A percentile compares a stretch with the other conserved stretches of the same genome.
Evolutionary conservation across 1,140 invertebrate genomes (phyloP).

Genomic region (Agraylea sexmaculata): DNA sequence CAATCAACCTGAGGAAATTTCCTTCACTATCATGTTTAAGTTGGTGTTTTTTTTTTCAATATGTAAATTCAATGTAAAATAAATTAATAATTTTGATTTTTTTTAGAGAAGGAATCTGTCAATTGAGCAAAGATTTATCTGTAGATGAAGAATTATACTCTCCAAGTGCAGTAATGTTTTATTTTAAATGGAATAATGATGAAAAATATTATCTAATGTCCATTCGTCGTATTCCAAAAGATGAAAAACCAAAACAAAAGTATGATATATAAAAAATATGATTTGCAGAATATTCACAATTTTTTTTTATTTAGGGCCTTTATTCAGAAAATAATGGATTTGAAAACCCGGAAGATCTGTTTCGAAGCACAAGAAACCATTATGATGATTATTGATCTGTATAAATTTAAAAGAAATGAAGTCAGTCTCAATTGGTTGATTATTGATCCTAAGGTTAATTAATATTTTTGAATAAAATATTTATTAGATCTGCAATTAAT

Average conservation of each 20-base stretch:
- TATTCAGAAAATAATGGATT: constrained; percentile 6
- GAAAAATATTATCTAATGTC: constrained; percentile 6
- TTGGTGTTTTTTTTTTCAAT: constrained; percentile 2
- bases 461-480: background rate
- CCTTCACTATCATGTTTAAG: constrained; percentile 7
- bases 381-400: constrained; percentile 10
- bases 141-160: constrained; percentile 1
- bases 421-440: constrained; percentile 13
- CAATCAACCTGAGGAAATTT: constrained; percentile 4
- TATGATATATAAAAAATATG: background rate
- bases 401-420: constrained; percentile 9
- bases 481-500: background rate
- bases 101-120: constrained; percentile 12
- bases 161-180: constrained; percentile 6
- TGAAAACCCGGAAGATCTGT: constrained; percentile 9
- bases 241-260: constrained; percentile 6
- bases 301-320: constrained; percentile 8
- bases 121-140: constrained; percentile 5
- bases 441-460: constrained; percentile 11
- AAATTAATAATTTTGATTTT: background rate
- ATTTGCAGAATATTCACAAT: constrained; percentile 1
- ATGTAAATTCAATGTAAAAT: background rate
- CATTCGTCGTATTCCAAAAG: constrained; percentile 4
- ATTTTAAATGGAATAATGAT: constrained; percentile 1
- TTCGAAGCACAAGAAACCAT: constrained; percentile 12